Evolutionary conservation across 2,888 invertebrate species (phyloP), one percentile per base, ranked within the genome.

Genomic region (Hoplodrina ambigua): DNA sequence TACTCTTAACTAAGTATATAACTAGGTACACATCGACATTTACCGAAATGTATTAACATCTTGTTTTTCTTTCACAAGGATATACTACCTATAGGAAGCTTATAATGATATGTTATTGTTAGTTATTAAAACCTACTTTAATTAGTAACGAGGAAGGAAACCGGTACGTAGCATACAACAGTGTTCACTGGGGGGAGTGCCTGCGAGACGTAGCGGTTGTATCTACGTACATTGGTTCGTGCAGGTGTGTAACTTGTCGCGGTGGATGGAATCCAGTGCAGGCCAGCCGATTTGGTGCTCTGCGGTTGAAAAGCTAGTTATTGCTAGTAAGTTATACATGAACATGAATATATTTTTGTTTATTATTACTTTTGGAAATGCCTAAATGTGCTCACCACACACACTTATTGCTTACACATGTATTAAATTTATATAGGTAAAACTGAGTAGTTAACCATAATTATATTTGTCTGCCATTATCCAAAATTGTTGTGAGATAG

Each of bases 131-230:
- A 62, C 19, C 54, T 56, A 53, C 4, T 52, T 2, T 19, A 17
- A 33, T 60, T 67, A 67, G 52, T 62, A 55, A 25, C n/a, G 54
- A 78, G 78, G 77, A 78, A 73, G 76, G 78, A 78, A 77, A 64
- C n/a, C 19, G 50, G 37, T 59, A 30, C 8, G 37, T 19, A 37
- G 50, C 17, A 25, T 19, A 54, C 13, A 56, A 30, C 20, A 62
- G 30, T 37, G 37, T 30, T n/a, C 13, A 30, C 17, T 25, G 17
- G 5, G 61, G 76, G 68, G 77, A 64, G 60, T 64, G 52, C 46
- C 6, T 5, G 5, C 17, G 41, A 13, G 4, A 53, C n/a, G 30
- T 49, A 13, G 44, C 41, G 57, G 72, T 67, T 67, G n/a, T 15
- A 44, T 41, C 41, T 13, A 41, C 41, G 10, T 11, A 65, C 33